Conservation (phyloP, 2,888 invertebrate genomes). For the Venusia cambrica region DNA sequence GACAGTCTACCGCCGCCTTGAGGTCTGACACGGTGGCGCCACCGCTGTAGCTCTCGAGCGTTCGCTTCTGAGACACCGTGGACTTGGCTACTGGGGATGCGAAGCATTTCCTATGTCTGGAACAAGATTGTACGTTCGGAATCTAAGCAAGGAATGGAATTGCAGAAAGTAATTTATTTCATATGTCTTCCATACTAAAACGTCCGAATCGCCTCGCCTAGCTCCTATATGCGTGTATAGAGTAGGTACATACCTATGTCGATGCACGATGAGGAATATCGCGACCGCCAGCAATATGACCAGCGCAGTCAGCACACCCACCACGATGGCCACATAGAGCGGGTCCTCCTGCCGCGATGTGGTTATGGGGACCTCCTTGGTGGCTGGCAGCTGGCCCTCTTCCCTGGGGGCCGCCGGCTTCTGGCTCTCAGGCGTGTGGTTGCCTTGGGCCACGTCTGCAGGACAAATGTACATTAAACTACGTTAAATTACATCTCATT, state of each 20-base stretch:
- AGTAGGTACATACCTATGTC: too few species aligned
- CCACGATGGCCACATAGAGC: conserved; percentile 87
- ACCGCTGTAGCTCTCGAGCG: conserved; percentile 79
- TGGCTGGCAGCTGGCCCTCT: conserved; percentile 68
- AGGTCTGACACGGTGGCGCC: conserved; percentile 76
- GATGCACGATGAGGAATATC: conserved; percentile 86
- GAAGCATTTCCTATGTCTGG: conserved; percentile 88
- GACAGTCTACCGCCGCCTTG: conserved; percentile 79
- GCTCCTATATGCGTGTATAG: too few species aligned
- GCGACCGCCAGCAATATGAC: conserved; percentile 87
- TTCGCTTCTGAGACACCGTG: conserved; percentile 56
- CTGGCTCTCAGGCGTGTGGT: conserved; percentile 85
- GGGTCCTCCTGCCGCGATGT: conserved; percentile 86
- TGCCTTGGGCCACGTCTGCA: conserved; percentile 86
- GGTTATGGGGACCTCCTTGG: conserved; percentile 83
- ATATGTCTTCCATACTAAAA: too few species aligned
- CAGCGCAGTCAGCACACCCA: conserved; percentile 88
- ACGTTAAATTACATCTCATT: too few species aligned
- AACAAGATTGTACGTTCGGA: too few species aligned
- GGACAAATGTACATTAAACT: too few species aligned
- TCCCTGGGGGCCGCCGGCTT: conserved; percentile 77
- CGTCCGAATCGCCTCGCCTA: too few species aligned
- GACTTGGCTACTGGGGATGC: conserved; percentile 10
- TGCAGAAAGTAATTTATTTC: too few species aligned
- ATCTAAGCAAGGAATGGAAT: too few species aligned